phyloP scores from a whole-genome alignment of 2,113 vertebrate genomes.

The Uropsilus gracilis region DNA sequence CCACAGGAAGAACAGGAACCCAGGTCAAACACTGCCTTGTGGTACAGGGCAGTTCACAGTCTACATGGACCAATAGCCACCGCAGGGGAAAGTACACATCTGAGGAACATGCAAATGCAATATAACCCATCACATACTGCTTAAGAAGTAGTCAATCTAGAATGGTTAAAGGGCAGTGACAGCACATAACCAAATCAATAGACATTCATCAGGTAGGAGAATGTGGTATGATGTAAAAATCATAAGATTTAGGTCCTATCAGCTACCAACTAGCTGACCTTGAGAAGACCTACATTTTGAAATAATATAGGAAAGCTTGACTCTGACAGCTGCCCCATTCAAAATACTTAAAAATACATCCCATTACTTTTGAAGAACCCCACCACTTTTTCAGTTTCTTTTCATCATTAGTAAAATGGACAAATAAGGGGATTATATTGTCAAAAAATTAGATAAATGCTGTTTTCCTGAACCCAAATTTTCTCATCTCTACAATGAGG shows the following conservation, averaged over 20 bases:
- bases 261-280: not conserved
- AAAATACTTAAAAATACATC: not conserved
- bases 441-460: not conserved
- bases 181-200: constrained; percentile 9
- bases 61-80: not conserved
- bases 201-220: constrained; percentile 44
- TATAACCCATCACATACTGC: not conserved
- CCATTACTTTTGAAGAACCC: not conserved
- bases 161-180: not conserved
- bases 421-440: not conserved
- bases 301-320: not conserved
- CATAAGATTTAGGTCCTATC: not conserved
- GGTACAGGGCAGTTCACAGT: constrained; percentile 23
- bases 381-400: not conserved
- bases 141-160: constrained; percentile 29
- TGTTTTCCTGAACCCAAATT: not conserved
- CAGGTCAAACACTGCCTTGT: not conserved
- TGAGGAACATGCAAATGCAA: constrained; percentile 28
- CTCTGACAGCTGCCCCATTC: not conserved
- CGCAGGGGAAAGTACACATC: not conserved
- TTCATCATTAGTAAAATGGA: constrained; percentile 1
- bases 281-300: constrained; percentile 15
- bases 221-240: not conserved
- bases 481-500: not conserved
- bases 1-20: constrained; percentile 7